Base-by-base conservation (phyloP, 2,113 vertebrate species). In the Dasypus novemcinctus region DNA sequence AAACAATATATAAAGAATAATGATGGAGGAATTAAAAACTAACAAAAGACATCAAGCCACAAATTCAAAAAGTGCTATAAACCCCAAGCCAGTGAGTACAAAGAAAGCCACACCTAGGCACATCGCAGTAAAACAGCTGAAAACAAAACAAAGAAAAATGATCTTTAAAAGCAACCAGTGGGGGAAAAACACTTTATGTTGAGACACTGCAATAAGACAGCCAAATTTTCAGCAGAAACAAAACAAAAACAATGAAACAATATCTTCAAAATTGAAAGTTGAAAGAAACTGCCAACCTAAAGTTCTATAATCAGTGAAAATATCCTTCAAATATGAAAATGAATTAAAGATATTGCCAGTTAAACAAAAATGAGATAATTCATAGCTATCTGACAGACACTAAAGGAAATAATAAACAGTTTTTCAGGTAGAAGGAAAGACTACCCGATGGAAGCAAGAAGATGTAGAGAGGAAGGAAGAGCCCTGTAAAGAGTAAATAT, bases 1-100 rank as follows among this genome's bases (percentile, higher is more conserved):
- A 38, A 86, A 76, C 69, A 82, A 25, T 54, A 84, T 85, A 90
- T 87, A 49, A 90, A 84, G 38, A 57, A 91, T 84, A 91, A 92
- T 90, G 68, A 43, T 38, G 71, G 36, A 79, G 31, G 36, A 83
- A 69, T 94, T 91, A 59, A 80, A 92, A 91, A 85, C 29, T 72
- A 20, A 64, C 9, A 64, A 64, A 93, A 95, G 23, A 71, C 33
- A 43, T 61, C 68, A 90, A 87, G 25, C 7, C 59, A 63, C 21
- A 87, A 57, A 82, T 87, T 71, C 14, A 64, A n/a, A 46, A 81
- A 64, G 54, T 15, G 1, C 29, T 66, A 78, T 3, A 90, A 72
- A 59, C 21, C 17, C 36, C 69, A 91, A 52, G 52, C 17, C 36
- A n/a, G n/a, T n/a, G n/a, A n/a, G n/a, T n/a, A n/a, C n/a, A n/a